These are phyloP conservation scores for Anodontia alba DNA, from an alignment of 2,888 invertebrate genomes.

Conservation along the genomic window DNA sequence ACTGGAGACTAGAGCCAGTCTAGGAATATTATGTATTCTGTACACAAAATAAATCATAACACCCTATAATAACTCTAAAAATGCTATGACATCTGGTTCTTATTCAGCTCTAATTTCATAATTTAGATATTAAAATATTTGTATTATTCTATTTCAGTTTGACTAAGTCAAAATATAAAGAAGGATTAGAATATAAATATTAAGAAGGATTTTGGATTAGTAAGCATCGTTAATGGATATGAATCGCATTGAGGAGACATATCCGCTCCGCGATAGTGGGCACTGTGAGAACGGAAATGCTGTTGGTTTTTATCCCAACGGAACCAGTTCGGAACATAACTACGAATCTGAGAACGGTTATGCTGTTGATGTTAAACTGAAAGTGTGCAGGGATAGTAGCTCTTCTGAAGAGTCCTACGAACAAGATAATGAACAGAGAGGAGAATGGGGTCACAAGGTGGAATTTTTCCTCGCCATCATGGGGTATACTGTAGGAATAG, in stretches of 20 bases:
- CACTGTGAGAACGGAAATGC: background rate
- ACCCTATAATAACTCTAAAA: too few species aligned
- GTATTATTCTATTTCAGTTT: too few species aligned
- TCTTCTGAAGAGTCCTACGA: background rate
- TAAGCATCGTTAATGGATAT: too few species aligned
- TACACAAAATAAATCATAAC: too few species aligned
- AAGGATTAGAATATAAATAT: too few species aligned
- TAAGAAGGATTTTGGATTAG: too few species aligned
- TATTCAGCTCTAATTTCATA: too few species aligned
- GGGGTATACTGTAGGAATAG: slow-evolving; percentile 55
- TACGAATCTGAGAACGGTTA: background rate
- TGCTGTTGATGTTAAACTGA: background rate
- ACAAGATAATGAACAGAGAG: slow-evolving; percentile 24
- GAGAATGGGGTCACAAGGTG: slow-evolving; percentile 42
- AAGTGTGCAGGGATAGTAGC: background rate
- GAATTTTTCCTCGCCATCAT: slow-evolving; percentile 55
- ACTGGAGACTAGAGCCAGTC: too few species aligned
- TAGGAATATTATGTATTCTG: too few species aligned
- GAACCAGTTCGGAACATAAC: background rate
- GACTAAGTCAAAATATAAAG: too few species aligned
- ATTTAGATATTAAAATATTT: too few species aligned
- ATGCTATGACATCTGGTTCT: too few species aligned
- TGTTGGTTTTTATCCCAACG: background rate
- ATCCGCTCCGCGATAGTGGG: background rate
- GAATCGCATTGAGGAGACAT: background rate